phyloP scores from a whole-genome alignment of 2,888 invertebrate genomes.

The Xanthia icteritia region DNA sequence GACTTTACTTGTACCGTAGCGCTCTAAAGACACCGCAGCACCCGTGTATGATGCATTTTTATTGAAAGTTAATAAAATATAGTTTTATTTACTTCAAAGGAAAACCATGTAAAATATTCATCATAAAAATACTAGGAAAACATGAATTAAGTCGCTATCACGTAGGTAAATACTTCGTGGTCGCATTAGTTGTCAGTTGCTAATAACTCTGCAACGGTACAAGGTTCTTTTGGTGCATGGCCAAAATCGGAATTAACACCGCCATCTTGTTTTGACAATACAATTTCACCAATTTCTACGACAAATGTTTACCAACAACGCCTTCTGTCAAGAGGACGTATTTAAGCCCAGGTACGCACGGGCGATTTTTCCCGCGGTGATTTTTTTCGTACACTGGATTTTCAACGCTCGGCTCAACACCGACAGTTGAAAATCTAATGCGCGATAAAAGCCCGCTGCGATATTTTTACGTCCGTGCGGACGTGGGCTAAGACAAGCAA shows the following conservation, averaged over 20 bases:
- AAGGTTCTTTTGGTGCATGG: too few species aligned
- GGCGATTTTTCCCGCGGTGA: too few species aligned
- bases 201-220: background rate
- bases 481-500: too few species aligned
- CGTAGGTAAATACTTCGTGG: background rate
- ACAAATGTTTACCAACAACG: background rate
- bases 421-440: too few species aligned
- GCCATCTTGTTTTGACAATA: background rate
- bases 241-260: background rate
- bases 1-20: background rate
- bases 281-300: background rate
- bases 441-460: too few species aligned
- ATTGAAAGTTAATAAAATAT: background rate
- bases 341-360: too few species aligned
- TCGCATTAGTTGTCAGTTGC: slow-evolving; percentile 10
- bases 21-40: background rate
- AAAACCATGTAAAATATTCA: slow-evolving; percentile 20
- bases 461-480: too few species aligned
- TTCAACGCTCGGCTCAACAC: too few species aligned
- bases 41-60: background rate
- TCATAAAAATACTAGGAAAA: slow-evolving; percentile 30
- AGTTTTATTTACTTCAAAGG: slow-evolving; percentile 17
- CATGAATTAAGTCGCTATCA: background rate
- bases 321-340: background rate
- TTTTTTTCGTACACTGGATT: too few species aligned